A percentile compares a stretch with the other conserved stretches of the same genome.
These are phyloP conservation scores for Malurus splendens DNA, from an alignment of 2,797 vertebrate genomes.

Conservation along the genomic window DNA sequence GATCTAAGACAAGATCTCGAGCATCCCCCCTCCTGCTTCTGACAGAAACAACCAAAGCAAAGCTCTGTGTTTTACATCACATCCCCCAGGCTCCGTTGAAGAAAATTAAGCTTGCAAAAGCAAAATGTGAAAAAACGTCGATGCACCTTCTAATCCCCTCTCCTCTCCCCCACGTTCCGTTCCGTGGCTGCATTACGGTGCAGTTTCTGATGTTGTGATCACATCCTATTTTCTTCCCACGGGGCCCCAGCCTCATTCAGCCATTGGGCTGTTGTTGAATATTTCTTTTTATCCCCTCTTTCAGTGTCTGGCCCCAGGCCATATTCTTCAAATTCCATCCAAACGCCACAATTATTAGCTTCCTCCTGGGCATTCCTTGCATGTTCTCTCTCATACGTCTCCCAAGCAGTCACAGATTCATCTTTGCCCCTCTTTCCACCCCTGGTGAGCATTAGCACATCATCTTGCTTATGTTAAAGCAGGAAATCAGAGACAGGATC, in stretches of 20 bases:
- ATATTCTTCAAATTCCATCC: constrained; percentile 54
- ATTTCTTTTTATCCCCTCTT: constrained; percentile 51
- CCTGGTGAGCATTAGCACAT: neutral
- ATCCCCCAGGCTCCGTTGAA: neutral
- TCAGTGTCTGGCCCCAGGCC: neutral
- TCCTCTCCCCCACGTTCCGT: neutral
- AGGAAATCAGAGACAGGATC: neutral
- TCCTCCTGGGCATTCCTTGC: constrained; percentile 43
- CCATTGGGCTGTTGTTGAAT: neutral
- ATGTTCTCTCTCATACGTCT: constrained; percentile 15
- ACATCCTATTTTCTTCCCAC: constrained; percentile 10
- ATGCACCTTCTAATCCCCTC: neutral
- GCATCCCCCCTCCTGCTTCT: neutral
- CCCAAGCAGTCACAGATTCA: neutral
- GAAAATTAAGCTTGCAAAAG: neutral
- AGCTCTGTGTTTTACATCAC: neutral
- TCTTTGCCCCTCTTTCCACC: constrained; percentile 18
- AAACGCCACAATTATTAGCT: constrained; percentile 39
- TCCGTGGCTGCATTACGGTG: neutral
- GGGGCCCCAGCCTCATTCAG: neutral
- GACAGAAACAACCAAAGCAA: neutral
- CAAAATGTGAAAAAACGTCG: neutral
- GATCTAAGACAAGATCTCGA: neutral
- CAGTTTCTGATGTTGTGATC: neutral
- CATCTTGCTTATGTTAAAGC: neutral